Conservation (phyloP, 37 sponge, comb jelly and placozoan genomes). For the Tethya wilhelma region DNA sequence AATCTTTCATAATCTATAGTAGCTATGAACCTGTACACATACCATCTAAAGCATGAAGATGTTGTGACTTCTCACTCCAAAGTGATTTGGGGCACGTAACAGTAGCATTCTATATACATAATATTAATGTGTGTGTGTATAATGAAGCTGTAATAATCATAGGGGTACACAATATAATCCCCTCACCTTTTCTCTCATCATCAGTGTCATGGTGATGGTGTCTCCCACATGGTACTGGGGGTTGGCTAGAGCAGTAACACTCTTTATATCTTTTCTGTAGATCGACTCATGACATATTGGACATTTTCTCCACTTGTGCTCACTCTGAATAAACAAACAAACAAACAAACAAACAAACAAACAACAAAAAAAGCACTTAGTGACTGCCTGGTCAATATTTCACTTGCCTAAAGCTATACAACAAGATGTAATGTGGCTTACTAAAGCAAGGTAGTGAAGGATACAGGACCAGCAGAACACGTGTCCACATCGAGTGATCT, state of each 20-base stretch:
- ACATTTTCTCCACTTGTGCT: conserved; percentile 81
- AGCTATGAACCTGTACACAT: conserved; percentile 5
- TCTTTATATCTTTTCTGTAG: conserved; percentile 66
- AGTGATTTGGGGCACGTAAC: neutral
- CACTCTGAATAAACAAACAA: conserved; percentile 39
- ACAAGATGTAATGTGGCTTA: conserved; percentile 23
- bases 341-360: neutral
- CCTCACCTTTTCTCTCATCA: conserved; percentile 74
- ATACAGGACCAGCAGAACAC: conserved; percentile 87
- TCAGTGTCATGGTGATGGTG: conserved; percentile 72
- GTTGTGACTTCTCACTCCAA: no score
- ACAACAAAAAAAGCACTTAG: neutral
- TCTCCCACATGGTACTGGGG: conserved; percentile 66
- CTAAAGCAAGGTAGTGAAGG: conserved; percentile 81
- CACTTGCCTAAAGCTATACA: no score
- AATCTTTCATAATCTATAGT: no score
- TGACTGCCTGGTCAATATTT: no score
- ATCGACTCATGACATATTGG: conserved; percentile 87
- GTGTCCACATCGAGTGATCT: conserved; percentile 89
- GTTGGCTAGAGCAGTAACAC: conserved; percentile 73
- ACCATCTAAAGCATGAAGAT: conserved; percentile 10
- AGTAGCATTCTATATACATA: neutral
- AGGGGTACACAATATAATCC: no score
- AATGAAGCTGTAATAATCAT: neutral
- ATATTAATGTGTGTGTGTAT: neutral